Percentiles rank a stretch among this genome's conserved stretches.
Conservation (phyloP, 2,113 vertebrate genomes). For the Sinocyclocheilus anophthalmus region DNA sequence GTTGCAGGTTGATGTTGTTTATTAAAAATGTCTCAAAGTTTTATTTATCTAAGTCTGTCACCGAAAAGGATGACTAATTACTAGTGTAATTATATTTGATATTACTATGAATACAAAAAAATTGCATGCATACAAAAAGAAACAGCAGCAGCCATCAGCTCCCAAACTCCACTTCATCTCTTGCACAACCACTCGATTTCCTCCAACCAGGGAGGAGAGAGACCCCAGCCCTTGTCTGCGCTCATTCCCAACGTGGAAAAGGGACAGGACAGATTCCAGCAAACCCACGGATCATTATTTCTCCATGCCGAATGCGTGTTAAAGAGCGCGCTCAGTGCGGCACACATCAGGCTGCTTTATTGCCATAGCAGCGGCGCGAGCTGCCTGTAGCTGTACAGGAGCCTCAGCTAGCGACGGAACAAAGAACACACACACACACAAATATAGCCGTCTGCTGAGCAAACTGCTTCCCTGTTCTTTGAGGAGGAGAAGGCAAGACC, state of each 20-base stretch:
- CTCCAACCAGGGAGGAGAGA: constrained; percentile 5
- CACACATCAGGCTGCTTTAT: constrained; percentile 30
- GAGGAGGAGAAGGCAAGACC: constrained; percentile 58
- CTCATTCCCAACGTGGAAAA: constrained; percentile 7
- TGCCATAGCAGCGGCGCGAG: constrained; percentile 52
- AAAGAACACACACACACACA: not conserved
- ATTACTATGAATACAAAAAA: not conserved
- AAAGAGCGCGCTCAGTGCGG: constrained; percentile 18
- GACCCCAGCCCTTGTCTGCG: not conserved
- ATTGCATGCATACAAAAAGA: not conserved
- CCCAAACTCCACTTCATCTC: constrained; percentile 25
- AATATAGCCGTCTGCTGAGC: constrained; percentile 10
- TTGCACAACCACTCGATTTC: constrained; percentile 13
- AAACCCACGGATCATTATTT: not conserved
- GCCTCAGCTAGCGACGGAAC: constrained; percentile 32
- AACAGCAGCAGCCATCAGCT: constrained; percentile 22
- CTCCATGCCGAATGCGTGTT: constrained; percentile 32
- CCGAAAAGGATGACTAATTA: not conserved
- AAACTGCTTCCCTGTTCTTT: constrained; percentile 14
- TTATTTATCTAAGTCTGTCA: too few relatives aligned
- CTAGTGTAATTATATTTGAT: not conserved
- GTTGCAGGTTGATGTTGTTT: too few relatives aligned
- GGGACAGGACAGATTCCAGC: not conserved
- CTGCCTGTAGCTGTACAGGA: constrained; percentile 45
- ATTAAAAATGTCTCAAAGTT: too few relatives aligned